Evolutionary conservation across 23 tunicate species (phyloP).

Genomic region (Diplosoma virens): DNA sequence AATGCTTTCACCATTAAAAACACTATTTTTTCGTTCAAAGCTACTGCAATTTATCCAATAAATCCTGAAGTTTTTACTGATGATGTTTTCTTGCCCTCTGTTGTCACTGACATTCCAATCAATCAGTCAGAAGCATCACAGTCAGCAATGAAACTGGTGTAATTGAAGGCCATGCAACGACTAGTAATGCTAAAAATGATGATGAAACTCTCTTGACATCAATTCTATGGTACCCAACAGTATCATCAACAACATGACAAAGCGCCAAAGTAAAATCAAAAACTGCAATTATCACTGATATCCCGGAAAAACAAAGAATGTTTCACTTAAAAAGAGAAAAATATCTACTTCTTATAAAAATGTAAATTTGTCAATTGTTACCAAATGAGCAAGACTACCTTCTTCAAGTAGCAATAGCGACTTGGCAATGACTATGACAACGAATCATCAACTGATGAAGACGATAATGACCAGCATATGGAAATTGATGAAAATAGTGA

Average conservation of each 20-base stretch:
- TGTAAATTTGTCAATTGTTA: background rate
- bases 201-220: background rate
- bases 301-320: background rate
- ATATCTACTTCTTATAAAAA: background rate
- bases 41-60: background rate
- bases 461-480: too few relatives aligned
- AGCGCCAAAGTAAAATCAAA: background rate
- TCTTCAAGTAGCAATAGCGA: background rate
- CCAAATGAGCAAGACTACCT: background rate
- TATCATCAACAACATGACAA: background rate
- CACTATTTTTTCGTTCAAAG: background rate
- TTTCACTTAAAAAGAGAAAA: background rate
- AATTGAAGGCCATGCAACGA: background rate
- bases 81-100: background rate
- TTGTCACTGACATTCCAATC: background rate
- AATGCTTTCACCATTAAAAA: background rate
- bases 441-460: too few relatives aligned
- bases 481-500: too few relatives aligned
- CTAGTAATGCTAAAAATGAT: background rate
- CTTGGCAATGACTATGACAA: too few relatives aligned
- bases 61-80: background rate
- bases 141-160: background rate
- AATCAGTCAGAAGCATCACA: background rate
- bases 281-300: background rate
- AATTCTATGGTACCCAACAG: background rate